phyloP scores from a whole-genome alignment of 2,113 vertebrate species.

The Tyrannus savana region DNA sequence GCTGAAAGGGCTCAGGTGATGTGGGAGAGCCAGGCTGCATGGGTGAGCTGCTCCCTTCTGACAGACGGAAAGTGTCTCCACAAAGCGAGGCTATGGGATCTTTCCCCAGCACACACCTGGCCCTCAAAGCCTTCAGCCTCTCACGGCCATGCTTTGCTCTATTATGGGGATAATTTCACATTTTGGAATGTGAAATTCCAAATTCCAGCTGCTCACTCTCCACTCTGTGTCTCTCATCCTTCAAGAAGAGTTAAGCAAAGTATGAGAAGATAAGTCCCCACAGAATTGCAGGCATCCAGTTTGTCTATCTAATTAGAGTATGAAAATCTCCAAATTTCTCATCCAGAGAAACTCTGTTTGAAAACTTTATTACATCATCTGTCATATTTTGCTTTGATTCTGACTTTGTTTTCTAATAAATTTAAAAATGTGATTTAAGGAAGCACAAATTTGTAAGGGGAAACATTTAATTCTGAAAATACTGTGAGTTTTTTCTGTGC shows the following conservation, averaged over 20 bases:
- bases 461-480: background rate
- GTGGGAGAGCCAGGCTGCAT: background rate
- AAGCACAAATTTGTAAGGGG: background rate
- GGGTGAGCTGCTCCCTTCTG: background rate
- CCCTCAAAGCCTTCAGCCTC: background rate
- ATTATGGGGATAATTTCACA: background rate
- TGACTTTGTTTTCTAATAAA: background rate
- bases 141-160: background rate
- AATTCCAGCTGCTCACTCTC: background rate
- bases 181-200: background rate
- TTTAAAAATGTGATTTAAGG: background rate
- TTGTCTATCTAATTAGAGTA: background rate
- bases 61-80: background rate
- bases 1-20: background rate
- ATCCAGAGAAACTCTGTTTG: background rate
- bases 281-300: background rate
- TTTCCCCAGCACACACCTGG: background rate
- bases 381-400: background rate
- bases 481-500: background rate
- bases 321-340: background rate
- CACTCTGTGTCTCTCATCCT: background rate
- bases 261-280: background rate
- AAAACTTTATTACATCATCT: background rate
- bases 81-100: background rate
- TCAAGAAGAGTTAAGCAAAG: background rate